phyloP scores from a whole-genome alignment of 2,113 vertebrate genomes.

The Macroglossus sobrinus region DNA sequence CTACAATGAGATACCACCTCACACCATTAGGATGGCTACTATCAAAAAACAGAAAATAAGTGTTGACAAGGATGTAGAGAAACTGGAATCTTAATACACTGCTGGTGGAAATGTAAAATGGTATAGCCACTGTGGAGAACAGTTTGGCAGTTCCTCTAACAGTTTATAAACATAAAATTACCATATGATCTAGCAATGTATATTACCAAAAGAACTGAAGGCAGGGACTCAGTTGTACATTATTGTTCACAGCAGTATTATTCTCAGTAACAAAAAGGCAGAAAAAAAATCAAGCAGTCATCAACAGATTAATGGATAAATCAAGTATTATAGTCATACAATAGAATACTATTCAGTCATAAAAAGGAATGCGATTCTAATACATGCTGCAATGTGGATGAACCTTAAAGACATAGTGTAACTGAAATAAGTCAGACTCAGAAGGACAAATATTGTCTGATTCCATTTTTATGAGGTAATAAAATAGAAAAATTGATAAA shows the following conservation, averaged over 20 bases:
- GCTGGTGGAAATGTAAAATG: background rate
- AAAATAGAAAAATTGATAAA: background rate
- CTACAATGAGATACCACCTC: background rate
- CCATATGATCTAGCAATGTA: background rate
- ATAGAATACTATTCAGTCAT: background rate
- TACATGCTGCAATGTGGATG: background rate
- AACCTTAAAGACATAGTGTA: background rate
- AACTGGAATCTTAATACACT: background rate
- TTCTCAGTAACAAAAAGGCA: background rate
- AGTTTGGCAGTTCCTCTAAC: background rate
- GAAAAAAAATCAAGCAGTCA: background rate
- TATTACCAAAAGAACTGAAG: background rate
- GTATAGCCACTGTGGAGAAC: background rate
- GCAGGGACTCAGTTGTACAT: background rate
- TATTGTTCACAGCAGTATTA: background rate
- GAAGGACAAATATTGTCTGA: background rate
- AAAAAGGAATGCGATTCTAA: background rate
- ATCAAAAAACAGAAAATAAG: background rate
- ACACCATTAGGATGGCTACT: background rate
- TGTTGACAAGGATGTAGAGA: background rate
- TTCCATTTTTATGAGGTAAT: background rate
- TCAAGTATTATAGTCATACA: background rate
- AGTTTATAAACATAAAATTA: conserved; percentile 1
- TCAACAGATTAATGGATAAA: background rate
- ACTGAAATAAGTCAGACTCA: background rate